Evolutionary conservation across 2,113 vertebrate species (phyloP).

Genomic region (Pardalotus punctatus): DNA sequence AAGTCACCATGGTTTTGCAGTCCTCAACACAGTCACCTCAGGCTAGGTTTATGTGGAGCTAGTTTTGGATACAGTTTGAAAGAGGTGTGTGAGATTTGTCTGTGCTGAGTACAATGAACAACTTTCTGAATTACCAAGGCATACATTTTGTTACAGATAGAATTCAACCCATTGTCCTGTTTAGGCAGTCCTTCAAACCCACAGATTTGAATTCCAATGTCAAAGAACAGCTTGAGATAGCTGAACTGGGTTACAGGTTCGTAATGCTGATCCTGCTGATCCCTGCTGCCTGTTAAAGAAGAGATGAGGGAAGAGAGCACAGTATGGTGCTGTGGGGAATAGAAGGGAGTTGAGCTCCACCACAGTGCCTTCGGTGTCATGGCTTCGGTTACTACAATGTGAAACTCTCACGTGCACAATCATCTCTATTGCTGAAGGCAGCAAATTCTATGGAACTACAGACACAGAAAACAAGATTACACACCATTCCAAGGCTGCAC

Average conservation of each 20-base stretch:
- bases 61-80: neutral
- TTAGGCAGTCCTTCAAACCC: neutral
- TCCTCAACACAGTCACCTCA: neutral
- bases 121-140: neutral
- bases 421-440: neutral
- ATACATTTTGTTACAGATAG: neutral
- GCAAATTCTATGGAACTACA: neutral
- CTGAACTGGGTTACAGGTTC: neutral
- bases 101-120: neutral
- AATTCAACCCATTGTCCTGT: neutral
- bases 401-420: neutral
- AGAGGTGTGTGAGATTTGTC: neutral
- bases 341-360: neutral
- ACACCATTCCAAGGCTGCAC: neutral
- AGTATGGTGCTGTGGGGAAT: accelerated
- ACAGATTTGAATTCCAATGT: neutral
- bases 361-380: neutral
- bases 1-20: neutral
- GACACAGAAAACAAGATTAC: neutral
- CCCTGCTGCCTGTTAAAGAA: neutral
- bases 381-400: neutral
- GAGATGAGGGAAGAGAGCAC: neutral
- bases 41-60: neutral
- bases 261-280: neutral
- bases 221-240: neutral